A percentile compares a stretch with the other conserved stretches of the same genome.
Conservation (phyloP, 2,113 vertebrate genomes). For the Cygnus atratus region DNA sequence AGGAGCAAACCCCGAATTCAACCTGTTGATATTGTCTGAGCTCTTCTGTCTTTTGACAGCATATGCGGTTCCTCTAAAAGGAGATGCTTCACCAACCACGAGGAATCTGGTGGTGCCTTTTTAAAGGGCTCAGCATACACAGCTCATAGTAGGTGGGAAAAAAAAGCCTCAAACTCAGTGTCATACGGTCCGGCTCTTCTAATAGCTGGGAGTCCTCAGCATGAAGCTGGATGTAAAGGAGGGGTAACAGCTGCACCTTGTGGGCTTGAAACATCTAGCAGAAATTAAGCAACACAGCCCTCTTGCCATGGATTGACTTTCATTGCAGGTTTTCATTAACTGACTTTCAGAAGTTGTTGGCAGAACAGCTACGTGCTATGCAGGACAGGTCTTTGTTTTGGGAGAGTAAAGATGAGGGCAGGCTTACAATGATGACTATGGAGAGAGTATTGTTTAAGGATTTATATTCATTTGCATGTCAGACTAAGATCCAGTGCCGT, state of each 20-base stretch:
- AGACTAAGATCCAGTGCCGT: neutral
- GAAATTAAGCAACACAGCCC: neutral
- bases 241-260: slow-evolving; percentile 29
- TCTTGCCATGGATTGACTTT: neutral
- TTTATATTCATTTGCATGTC: neutral
- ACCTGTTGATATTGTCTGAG: neutral
- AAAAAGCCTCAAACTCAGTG: neutral
- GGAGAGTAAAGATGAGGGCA: neutral
- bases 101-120: neutral
- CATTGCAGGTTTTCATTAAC: neutral
- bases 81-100: neutral
- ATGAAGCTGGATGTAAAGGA: neutral
- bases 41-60: neutral
- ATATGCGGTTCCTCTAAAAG: neutral
- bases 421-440: neutral
- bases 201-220: neutral
- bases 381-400: neutral
- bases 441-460: neutral
- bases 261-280: slow-evolving; percentile 10
- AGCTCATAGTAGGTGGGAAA: accelerated
- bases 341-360: neutral
- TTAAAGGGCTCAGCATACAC: accelerated
- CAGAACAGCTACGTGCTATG: neutral
- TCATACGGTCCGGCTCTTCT: neutral
- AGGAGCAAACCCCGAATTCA: neutral